Conservation (phyloP, 2,113 vertebrate genomes). For the Zosterops japonicus region DNA sequence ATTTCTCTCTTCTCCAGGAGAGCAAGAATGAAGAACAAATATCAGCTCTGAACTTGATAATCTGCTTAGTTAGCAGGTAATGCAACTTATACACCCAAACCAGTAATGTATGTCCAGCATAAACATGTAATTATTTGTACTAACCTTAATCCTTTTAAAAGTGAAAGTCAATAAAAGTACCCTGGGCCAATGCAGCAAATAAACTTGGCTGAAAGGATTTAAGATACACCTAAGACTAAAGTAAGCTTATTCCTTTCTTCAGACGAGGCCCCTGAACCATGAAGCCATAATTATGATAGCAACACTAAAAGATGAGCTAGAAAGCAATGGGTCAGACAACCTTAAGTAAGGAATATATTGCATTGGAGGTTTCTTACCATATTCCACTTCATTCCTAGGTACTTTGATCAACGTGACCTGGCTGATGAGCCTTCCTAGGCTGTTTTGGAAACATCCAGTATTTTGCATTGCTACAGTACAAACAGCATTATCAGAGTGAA, state of each 20-base stretch:
- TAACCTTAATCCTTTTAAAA: background rate
- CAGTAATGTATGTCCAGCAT: background rate
- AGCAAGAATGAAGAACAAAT: conserved; percentile 87
- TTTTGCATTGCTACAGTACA: background rate
- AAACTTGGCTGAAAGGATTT: background rate
- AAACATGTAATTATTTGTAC: background rate
- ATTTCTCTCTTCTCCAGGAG: conserved; percentile 73
- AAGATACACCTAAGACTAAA: background rate
- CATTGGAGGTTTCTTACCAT: background rate
- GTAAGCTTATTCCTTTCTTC: background rate
- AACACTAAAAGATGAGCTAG: background rate
- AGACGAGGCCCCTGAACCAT: background rate
- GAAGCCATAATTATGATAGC: background rate
- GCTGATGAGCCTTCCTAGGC: conserved; percentile 83
- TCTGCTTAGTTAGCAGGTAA: conserved; percentile 97
- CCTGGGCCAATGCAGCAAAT: background rate
- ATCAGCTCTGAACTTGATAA: conserved; percentile 91
- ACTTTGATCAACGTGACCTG: conserved; percentile 94
- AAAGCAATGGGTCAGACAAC: background rate
- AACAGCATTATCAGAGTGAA: background rate
- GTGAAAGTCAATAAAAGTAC: background rate
- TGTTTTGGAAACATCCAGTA: background rate
- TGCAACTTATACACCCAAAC: background rate
- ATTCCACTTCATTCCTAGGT: conserved; percentile 73
- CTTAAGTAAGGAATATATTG: background rate